Evolutionary conservation across 2,113 vertebrate genomes (phyloP), one percentile per base, ranked within the genome.

Genomic region (Oenanthe oenanthe): DNA sequence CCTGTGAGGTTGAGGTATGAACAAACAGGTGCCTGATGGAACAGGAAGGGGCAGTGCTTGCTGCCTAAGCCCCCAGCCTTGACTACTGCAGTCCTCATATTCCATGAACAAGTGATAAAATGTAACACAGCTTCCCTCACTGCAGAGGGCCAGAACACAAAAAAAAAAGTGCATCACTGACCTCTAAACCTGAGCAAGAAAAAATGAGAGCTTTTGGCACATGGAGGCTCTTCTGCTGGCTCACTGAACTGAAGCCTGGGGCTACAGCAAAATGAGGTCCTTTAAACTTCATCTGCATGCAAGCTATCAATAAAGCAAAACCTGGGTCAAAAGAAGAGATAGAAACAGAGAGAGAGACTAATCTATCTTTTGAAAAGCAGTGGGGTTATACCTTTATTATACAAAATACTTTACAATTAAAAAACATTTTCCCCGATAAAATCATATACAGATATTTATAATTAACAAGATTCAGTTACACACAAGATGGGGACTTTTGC

Each of bases 341-440:
- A 63, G 25, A 75, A 77, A 77, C 25, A 10, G 10, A 63, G 24
- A 75, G 3, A 76, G 2, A 81, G 32, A 24, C 60, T 31, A 18
- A 76, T 26, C 13, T 24, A 38, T 50, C 34, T 82, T 95, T 92
- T 66, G 25, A 76, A 94, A 88, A 68, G 20, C 24, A 74, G 54
- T 40, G 43, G 68, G 56, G 10, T 76, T 72, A 56, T 22, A 75
- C 26, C 70, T 70, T 93, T 97, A 97, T 95, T 96, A 95, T 97
- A 97, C 86, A 97, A 97, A 97, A 97, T 97, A 97, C 80, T 97
- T 97, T 97, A 97, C 92, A 97, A 96, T 97, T 97, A 96, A 97
- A 97, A 97, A 97, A 95, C 89, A 89, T 89, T 95, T 93, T 81
- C 38, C 67, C 83, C 73, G 40, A 57, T 86, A 94, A 66, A 97